Evolutionary conservation across 64 coral and sea anemone genomes (phyloP), one percentile per base, ranked within the genome.

Genomic region (Stylophora pistillata): DNA sequence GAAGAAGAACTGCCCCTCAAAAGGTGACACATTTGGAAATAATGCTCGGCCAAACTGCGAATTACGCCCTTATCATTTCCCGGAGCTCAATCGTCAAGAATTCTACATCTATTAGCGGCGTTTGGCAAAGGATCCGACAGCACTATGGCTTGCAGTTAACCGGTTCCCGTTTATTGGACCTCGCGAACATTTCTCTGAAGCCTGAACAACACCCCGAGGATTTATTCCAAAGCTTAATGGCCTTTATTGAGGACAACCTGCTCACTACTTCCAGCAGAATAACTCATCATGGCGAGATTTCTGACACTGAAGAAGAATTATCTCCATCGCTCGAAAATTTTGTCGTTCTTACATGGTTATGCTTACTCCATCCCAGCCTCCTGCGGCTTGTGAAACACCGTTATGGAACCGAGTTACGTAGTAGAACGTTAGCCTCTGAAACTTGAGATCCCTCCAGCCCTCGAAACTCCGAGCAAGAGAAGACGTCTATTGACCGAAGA

Each of bases 301-400:
- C 41, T 73, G 16, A 62, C 25, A 21, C 34, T 20, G 58, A 83
- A n/a, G 59, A 65, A 14, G 79, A 83, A 55, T 60, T 83, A 16
- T 70, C 33, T 25, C 83, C 65, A 3, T 70, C 64, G 10, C 66
- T 86, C 25, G 65, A 86, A 56, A 86, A 86, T 58, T 6, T 86
- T 18, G 70, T 86, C 23, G 83, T 86, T 71, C 56, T 72, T 15
- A 86, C 83, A 23, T 86, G 83, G 83, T 28, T 86, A 32, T 53
- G 66, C 12, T 54, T 89, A 18, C 20, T 89, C 18, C 74, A 79
- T 32, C 17, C 23, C 14, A 28, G 60, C 10, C 58, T 89, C 2
- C 87, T 52, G 16, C 56, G 32, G n/a, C 86, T 88, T 14, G 73
- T 88, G 28, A 77, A 62, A n/a, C 86, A 88, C 30, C 55, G 41